Evolutionary conservation across 2,797 vertebrate species (phyloP), one percentile per base, ranked within the genome.

Genomic region (Eidolon dupreanum): DNA sequence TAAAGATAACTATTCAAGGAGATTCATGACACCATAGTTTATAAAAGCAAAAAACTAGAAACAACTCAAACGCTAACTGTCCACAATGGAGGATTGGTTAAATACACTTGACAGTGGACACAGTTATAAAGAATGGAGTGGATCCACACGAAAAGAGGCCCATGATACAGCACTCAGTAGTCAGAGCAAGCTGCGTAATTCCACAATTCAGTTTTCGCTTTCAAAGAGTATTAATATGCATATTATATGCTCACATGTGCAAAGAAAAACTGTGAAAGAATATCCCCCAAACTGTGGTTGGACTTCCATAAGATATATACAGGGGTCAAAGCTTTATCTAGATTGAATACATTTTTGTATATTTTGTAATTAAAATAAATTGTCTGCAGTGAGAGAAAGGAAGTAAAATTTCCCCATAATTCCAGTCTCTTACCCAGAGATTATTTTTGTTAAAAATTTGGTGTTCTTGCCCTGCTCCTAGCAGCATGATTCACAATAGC

Each of bases 281-380:
- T 22, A 51, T 19, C 9, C 24, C 49, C 22, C 63, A 38, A 46
- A 33, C 8, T 8, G 12, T 53, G 53, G 61, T 53, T 75, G 28
- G 17, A 28, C 55, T 68, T 70, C 75, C 26, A 1, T 66, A 38
- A 71, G 46, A 66, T 55, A 22, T 36, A 17, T 59, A 7, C 20
- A 46, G 19, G 20, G 17, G 6, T 28, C 36, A 16, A 65, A 6
- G 43, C 9, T 89, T 68, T 78, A n/a, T 78, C 26, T 43, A 83
- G 28, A 73, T 86, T 78, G 66, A 57, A 87, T 20, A 65, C 17
- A 81, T 53, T 92, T 93, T 82, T 68, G 24, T 71, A 77, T 13
- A 55, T 71, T 57, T 74, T 53, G 20, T 78, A 84, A 78, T 86
- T 77, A 84, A 89, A 92, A 73, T 79, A 88, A 88, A 71, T 66